Conservation (phyloP, 2,797 vertebrate species). For the Gadopsis marmoratus region DNA sequence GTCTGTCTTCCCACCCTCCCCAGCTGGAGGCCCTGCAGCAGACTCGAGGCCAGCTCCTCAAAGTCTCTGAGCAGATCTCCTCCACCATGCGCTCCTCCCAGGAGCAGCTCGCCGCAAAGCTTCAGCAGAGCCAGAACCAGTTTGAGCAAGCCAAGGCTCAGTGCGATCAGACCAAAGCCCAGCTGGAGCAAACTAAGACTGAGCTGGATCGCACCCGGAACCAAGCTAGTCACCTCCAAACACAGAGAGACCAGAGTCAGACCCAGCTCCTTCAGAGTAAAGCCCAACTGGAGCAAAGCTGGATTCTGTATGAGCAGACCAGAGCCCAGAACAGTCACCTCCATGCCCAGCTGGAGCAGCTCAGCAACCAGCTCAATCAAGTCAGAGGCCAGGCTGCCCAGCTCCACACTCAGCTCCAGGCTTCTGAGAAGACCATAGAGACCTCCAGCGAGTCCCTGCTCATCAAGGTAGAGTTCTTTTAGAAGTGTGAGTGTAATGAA, state of each 20-base stretch:
- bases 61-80: slow-evolving; percentile 83
- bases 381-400: slow-evolving; percentile 50
- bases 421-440: slow-evolving; percentile 81
- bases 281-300: slow-evolving; percentile 65
- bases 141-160: slow-evolving; percentile 49
- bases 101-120: slow-evolving; percentile 83
- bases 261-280: slow-evolving; percentile 50
- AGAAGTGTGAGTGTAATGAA: not conserved
- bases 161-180: slow-evolving; percentile 27
- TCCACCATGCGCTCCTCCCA: slow-evolving; percentile 83
- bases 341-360: slow-evolving; percentile 82
- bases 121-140: slow-evolving; percentile 79
- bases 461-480: slow-evolving; percentile 82
- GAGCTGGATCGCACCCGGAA: slow-evolving; percentile 51
- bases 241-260: slow-evolving; percentile 63
- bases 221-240: slow-evolving; percentile 47
- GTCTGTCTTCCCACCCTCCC: not conserved
- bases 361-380: slow-evolving; percentile 65
- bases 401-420: slow-evolving; percentile 83
- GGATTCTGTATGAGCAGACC: slow-evolving; percentile 54
- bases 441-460: slow-evolving; percentile 84
- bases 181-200: slow-evolving; percentile 51
- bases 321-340: slow-evolving; percentile 68
- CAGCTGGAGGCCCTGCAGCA: slow-evolving; percentile 87
- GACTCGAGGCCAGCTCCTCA: slow-evolving; percentile 85